A percentile compares a stretch with the other conserved stretches of the same genome.
phyloP scores from a whole-genome alignment of 2,888 invertebrate species.

The Ormyrus labotus region DNA sequence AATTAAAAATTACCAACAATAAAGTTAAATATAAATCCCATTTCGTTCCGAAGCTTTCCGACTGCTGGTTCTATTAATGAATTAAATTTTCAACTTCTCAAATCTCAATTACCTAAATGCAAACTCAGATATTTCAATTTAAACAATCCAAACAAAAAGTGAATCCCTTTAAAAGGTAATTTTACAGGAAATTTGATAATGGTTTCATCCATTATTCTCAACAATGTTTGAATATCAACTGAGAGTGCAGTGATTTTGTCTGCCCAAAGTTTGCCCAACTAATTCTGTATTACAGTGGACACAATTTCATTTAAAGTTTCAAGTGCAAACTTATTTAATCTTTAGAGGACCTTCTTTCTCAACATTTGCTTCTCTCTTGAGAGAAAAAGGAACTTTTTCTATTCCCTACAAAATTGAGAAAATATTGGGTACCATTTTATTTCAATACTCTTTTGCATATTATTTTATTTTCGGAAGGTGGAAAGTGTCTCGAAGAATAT shows the following conservation, averaged over 20 bases:
- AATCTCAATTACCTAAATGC: background rate
- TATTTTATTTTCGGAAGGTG: no score
- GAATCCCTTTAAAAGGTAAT: background rate
- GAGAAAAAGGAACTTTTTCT: background rate
- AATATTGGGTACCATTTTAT: background rate
- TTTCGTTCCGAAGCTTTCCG: no score
- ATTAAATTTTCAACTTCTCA: background rate
- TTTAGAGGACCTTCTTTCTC: background rate
- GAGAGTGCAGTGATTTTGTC: background rate
- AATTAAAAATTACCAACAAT: no score
- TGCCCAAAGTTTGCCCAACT: constrained; percentile 20
- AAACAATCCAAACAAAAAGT: background rate
- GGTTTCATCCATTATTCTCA: constrained; percentile 18
- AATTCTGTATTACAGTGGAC: constrained; percentile 29
- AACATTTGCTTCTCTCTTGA: background rate
- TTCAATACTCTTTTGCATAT: no score
- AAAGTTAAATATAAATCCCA: no score
- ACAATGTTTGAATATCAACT: constrained; percentile 16
- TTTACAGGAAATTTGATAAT: constrained; percentile 14
- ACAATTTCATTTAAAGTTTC: constrained; percentile 40
- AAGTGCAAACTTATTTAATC: constrained; percentile 42
- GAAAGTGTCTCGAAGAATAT: no score
- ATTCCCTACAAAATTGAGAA: background rate
- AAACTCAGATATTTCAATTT: background rate
- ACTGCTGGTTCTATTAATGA: no score